Evolutionary conservation across 2,113 vertebrate genomes (phyloP).

Genomic region (Notothenia rossii): DNA sequence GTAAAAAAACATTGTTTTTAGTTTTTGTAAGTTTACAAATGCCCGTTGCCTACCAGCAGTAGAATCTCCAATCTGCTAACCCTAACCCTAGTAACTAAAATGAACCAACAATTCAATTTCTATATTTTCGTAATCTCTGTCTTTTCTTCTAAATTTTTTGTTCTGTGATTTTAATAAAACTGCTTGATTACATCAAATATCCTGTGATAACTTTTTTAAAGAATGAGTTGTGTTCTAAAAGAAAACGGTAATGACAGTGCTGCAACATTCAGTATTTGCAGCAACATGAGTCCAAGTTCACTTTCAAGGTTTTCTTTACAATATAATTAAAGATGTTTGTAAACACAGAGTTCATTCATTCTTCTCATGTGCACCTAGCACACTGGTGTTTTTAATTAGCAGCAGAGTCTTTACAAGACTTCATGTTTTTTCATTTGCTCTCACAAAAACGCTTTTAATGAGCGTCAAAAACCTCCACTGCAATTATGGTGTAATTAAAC

Average conservation of each 20-base stretch:
- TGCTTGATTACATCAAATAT: not conserved
- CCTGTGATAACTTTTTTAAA: too few species aligned
- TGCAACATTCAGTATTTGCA: not conserved
- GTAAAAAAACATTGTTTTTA: too few species aligned
- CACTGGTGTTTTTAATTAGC: slow-evolving; percentile 10
- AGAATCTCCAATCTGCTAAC: too few species aligned
- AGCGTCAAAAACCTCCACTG: not conserved
- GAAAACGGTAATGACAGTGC: not conserved
- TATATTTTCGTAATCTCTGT: too few species aligned
- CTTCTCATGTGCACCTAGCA: not conserved
- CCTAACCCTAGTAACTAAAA: too few species aligned
- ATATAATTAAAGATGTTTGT: not conserved
- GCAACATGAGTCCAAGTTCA: not conserved
- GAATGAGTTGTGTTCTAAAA: too few species aligned
- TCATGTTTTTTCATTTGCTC: not conserved
- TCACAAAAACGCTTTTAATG: not conserved
- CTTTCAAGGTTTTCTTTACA: slow-evolving; percentile 5
- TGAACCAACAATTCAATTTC: too few species aligned
- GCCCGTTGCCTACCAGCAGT: too few species aligned
- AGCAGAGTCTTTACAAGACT: not conserved
- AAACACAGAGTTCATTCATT: not conserved
- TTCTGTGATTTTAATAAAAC: not conserved
- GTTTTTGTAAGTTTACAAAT: too few species aligned
- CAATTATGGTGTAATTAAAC: not conserved
- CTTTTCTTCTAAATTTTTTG: not conserved